phyloP scores from a whole-genome alignment of 2,888 invertebrate genomes.

The Graphium colonna region DNA sequence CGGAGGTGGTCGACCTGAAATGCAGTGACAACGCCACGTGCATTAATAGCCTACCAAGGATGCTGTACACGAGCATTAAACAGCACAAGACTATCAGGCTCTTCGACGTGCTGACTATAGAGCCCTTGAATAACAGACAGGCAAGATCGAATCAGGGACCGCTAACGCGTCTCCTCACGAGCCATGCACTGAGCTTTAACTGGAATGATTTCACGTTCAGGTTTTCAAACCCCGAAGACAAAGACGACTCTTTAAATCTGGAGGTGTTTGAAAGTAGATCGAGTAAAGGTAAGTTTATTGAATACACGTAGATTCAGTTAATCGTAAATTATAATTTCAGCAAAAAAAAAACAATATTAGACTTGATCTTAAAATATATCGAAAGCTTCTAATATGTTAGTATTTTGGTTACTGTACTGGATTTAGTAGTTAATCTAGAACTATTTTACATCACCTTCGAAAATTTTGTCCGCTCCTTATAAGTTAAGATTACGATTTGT shows the following conservation, averaged over 20 bases:
- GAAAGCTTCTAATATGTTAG: no score
- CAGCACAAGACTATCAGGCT: conserved; percentile 74
- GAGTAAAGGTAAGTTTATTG: conserved; percentile 67
- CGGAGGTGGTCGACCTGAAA: conserved; percentile 57
- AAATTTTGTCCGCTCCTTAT: no score
- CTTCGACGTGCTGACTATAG: conserved; percentile 78
- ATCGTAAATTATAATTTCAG: no score
- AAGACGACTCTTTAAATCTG: conserved; percentile 69
- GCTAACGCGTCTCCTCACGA: conserved; percentile 66
- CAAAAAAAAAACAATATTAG: no score
- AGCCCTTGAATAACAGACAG: conserved; percentile 65
- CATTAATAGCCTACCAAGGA: conserved; percentile 71
- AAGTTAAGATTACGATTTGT: no score
- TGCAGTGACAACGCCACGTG: conserved; percentile 83
- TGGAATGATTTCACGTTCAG: conserved; percentile 76
- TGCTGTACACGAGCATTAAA: conserved; percentile 72
- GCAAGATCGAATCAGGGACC: conserved; percentile 59
- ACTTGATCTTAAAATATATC: no score
- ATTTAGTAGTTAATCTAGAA: no score
- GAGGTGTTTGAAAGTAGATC: conserved; percentile 68
- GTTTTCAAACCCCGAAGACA: conserved; percentile 66
- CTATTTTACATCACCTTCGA: no score
- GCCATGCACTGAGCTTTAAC: conserved; percentile 76
- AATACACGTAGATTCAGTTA: neutral
- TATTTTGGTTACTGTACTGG: no score